These are phyloP conservation scores for Neoseiulus cucumeris DNA, from an alignment of 1,140 invertebrate genomes.

Conservation along the genomic window DNA sequence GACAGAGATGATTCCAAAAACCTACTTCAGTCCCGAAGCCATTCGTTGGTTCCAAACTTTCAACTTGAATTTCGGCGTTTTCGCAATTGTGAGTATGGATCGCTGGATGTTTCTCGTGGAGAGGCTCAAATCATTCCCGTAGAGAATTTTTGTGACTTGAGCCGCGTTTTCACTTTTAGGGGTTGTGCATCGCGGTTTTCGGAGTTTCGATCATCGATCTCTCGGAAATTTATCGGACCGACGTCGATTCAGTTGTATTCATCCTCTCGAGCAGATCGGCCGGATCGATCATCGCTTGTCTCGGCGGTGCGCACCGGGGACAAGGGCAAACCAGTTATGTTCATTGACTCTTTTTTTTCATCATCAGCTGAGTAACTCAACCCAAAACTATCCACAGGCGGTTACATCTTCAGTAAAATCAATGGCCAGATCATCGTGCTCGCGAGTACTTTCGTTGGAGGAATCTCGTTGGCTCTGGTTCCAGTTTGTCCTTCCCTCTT, in stretches of 20 bases:
- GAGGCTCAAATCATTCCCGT: too few species aligned
- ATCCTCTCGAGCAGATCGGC: not conserved
- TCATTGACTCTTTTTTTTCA: not conserved
- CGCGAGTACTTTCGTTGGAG: not conserved
- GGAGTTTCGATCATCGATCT: not conserved
- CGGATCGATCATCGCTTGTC: not conserved
- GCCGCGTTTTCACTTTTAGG: not conserved
- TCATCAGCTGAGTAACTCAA: too few species aligned
- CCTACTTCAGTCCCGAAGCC: not conserved
- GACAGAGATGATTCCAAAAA: too few species aligned
- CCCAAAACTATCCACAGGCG: too few species aligned
- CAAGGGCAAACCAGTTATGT: not conserved
- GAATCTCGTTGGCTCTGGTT: not conserved
- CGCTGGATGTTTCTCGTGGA: too few species aligned
- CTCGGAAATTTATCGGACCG: not conserved
- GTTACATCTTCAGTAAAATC: not conserved
- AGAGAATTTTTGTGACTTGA: too few species aligned
- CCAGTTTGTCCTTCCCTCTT: not conserved
- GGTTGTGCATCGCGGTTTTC: not conserved
- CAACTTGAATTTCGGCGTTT: not conserved
- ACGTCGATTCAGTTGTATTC: not conserved
- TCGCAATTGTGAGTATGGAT: not conserved
- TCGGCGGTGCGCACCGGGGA: not conserved
- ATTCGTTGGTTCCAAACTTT: slow-evolving; percentile 5
- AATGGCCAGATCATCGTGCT: not conserved